A percentile compares a stretch with the other conserved stretches of the same genome.
These are phyloP conservation scores for Nylanderia fulva DNA, from an alignment of 1,140 invertebrate genomes.

Conservation along the genomic window DNA sequence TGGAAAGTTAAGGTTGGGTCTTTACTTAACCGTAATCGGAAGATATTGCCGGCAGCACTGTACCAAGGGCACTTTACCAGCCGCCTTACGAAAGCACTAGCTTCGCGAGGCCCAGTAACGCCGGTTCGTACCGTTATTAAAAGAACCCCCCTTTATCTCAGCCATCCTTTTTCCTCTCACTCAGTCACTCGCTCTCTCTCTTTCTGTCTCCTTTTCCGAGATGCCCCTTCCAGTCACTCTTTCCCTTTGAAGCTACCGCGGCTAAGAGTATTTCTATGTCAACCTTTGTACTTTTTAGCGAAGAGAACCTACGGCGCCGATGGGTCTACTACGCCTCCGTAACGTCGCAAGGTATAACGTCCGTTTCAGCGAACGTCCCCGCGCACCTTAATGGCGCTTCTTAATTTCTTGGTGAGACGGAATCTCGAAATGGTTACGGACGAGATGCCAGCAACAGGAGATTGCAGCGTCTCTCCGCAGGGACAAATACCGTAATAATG, in stretches of 20 bases:
- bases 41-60: constrained; percentile 85
- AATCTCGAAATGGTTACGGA: constrained; percentile 56
- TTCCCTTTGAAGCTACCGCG: constrained; percentile 68
- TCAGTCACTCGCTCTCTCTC: neutral
- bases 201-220: constrained; percentile 11
- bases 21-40: constrained; percentile 86
- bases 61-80: constrained; percentile 85
- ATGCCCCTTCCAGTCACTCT: constrained; percentile 59
- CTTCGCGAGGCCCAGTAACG: constrained; percentile 77
- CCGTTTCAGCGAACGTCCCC: constrained; percentile 51
- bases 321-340: constrained; percentile 76
- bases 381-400: constrained; percentile 68
- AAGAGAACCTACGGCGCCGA: constrained; percentile 78
- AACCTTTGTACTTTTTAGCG: constrained; percentile 82
- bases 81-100: constrained; percentile 84
- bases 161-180: constrained; percentile 1
- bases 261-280: constrained; percentile 81
- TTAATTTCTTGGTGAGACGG: constrained; percentile 71
- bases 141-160: constrained; percentile 76
- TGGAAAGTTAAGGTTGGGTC: constrained; percentile 80
- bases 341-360: constrained; percentile 60
- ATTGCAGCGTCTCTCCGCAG: constrained; percentile 42
- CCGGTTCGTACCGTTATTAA: constrained; percentile 84
- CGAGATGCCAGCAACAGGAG: constrained; percentile 40
- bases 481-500: constrained; percentile 57